Base-by-base conservation (phyloP, 1,140 invertebrate species). In the Littorina saxatilis region DNA sequence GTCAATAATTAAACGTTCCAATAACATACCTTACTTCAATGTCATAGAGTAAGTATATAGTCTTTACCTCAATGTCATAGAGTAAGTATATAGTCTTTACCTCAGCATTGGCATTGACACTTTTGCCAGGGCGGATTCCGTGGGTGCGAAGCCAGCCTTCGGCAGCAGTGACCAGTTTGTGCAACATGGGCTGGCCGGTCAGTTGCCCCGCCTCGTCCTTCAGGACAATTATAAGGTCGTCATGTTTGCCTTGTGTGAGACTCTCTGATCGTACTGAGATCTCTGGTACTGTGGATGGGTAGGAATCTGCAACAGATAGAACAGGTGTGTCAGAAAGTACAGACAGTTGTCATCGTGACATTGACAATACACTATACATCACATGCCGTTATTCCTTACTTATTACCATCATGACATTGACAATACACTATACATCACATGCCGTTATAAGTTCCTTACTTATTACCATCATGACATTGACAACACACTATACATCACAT, bases 201-300 rank as follows among this genome's bases (percentile, higher is more conserved):
- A 72, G 52, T 23, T 68, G 68, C 15, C 81, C 11, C 1, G 87
- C 79, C 29, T 83, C 81, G 23, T 81, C 72, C 13, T 76, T 82
- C 35, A 91, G 78, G 11, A 78, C 32, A 11, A 37, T 20, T 35
- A 82, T 47, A 1, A 90, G 52, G 27, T 89, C 81, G 2, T 52
- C 35, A 0, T 82, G 68, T 13, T 85, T 80, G 4, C 88, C 85
- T 13, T 87, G 84, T 37, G 75, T 74, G 70, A 89, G 29, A 61
- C 74, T 77, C 29, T 83, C 61, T 68, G 87, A 90, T 13, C 85
- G 63, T 20, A 90, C 80, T n/a, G 79, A 81, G 23, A 90, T 85
- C 3, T 85, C 85, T n/a, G 90, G 88, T 35, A 75, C 74, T 0
- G 66, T 80, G 13, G 75, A 66, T 29, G 90, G 90, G 76, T 91